Evolutionary conservation across 2,888 invertebrate genomes (phyloP).

Genomic region (Rhopalosiphum nymphaeae): DNA sequence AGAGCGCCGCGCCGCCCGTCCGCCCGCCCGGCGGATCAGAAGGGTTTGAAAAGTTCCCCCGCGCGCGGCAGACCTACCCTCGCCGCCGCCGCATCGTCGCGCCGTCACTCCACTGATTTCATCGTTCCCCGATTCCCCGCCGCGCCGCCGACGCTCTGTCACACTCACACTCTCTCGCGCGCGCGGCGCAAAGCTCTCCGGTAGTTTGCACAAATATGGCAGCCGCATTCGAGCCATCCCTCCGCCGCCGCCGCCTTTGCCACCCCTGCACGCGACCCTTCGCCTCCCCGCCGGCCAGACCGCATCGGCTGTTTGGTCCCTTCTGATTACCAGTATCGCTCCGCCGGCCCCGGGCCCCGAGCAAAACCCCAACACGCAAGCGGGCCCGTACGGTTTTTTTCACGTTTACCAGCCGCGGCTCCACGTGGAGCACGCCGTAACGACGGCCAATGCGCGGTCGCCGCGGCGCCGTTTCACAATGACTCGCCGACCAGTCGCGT

Average conservation of each 20-base stretch:
- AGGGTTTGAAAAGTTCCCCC: conserved; percentile 66
- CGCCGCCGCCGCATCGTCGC: conserved; percentile 56
- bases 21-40: conserved; percentile 65
- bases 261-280: not conserved
- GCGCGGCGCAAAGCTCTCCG: conserved; percentile 73
- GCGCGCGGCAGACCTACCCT: conserved; percentile 60
- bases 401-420: conserved; percentile 65
- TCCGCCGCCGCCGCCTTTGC: conserved; percentile 23
- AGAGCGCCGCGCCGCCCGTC: conserved; percentile 28
- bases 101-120: conserved; percentile 70
- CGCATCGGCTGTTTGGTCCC: conserved; percentile 64
- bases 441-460: conserved; percentile 28
- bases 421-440: conserved; percentile 66
- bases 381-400: conserved; percentile 67
- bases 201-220: conserved; percentile 70
- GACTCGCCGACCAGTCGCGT: conserved; percentile 64
- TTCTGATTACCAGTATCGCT: conserved; percentile 68
- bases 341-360: conserved; percentile 69
- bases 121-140: conserved; percentile 73
- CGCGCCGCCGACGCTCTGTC: conserved; percentile 69
- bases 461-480: conserved; percentile 51
- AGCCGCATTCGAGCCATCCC: conserved; percentile 67
- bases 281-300: conserved; percentile 64
- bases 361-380: conserved; percentile 67
- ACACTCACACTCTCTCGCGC: conserved; percentile 69